Base-by-base conservation (phyloP, 2,888 invertebrate species). In the Coecobrya sp. region DNA sequence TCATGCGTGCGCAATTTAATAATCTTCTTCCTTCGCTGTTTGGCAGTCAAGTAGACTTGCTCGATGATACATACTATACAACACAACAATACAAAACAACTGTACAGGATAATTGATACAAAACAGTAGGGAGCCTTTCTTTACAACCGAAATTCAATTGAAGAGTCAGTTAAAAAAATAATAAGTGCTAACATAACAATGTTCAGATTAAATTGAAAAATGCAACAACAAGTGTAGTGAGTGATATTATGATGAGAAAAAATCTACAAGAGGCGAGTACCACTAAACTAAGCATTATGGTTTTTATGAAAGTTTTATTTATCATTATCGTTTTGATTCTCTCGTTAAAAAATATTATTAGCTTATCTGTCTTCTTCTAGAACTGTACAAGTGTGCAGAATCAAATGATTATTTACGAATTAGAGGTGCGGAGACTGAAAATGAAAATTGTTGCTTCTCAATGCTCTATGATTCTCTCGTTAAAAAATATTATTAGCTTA, bases 71-170 rank as follows among this genome's bases (percentile, higher is more conserved):
- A 81, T 27, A 52, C 16, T 52, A 55, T 52, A 27, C 3, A 55
- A 52, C 0, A 52, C 19, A 4, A 22, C 13, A 49, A 42, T 49
- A 25, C 27, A 62, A 82, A 22, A 27, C 13, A 73, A 45, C 68
- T 73, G 45, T 84, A n/a, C 36, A 82, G 30, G 27, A 65, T 42
- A 27, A 59, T 30, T 85, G 68, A 36, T 85, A 5, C n/a, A 30
- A 55, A 52, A 2, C 73, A 27, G 73, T 22, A 73, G 70, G 86
- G 76, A 25, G 0, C 68, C 4, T 22, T 73, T 45, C 8, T 49
- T 16, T 16, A 59, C 87, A 62, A 55, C 87, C 87, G 87, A 87
- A 87, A 87, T 87, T 87, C 87, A 76, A 87, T 73, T 73, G 45
- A 65, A 27, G 5, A 27, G 65, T 65, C 65, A 27, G 5, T 45